phyloP scores from a whole-genome alignment of 1,140 invertebrate species.

The Zaprionus taronus region DNA sequence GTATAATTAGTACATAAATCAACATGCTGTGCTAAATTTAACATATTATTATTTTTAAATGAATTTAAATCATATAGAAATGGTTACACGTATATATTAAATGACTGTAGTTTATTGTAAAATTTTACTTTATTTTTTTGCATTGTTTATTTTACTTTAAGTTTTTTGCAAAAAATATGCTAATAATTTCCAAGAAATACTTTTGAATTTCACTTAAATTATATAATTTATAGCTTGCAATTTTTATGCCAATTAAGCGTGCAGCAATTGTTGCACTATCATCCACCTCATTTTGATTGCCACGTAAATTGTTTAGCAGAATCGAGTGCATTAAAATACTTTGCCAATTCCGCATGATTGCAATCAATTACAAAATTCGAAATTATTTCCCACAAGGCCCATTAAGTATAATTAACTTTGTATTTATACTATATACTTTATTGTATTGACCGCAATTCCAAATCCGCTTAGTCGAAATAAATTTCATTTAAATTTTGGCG shows the following conservation, averaged over 20 bases:
- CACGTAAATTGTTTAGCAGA: neutral
- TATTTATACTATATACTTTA: constrained; percentile 25
- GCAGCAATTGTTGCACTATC: neutral
- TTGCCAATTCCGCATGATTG: neutral
- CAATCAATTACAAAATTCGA: neutral
- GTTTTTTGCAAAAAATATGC: neutral
- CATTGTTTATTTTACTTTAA: neutral
- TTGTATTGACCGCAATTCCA: constrained; percentile 15
- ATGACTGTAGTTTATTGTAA: neutral
- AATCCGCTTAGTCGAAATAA: constrained; percentile 25
- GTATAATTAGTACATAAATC: constrained; percentile 37
- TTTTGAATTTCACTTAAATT: neutral
- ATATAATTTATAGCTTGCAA: neutral
- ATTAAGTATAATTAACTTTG: constrained; percentile 70
- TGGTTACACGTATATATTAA: neutral
- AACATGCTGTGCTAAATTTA: constrained; percentile 1
- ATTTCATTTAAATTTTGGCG: neutral
- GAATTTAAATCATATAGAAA: neutral
- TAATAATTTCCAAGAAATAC: neutral
- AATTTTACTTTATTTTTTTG: neutral
- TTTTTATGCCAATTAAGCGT: neutral
- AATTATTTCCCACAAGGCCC: constrained; percentile 51
- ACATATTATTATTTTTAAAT: neutral
- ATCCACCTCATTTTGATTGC: neutral
- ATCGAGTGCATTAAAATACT: neutral